phyloP scores from a whole-genome alignment of 92 coral and sea anemone genomes.

The Metridium senile region DNA sequence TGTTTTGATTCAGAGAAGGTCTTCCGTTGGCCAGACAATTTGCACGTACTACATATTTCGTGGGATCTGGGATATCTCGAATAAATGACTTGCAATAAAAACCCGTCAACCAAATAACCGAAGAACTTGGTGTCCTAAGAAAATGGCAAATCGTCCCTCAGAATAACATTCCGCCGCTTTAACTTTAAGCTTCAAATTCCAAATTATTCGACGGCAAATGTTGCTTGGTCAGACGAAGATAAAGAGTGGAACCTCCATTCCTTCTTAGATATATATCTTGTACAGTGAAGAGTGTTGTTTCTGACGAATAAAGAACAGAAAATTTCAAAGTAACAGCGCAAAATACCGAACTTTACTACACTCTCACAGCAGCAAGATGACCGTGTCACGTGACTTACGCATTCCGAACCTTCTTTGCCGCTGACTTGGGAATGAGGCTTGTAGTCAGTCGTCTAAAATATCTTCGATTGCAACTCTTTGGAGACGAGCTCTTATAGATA shows the following conservation, averaged over 20 bases:
- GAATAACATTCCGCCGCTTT: conserved; percentile 71
- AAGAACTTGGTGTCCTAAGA: conserved; percentile 19
- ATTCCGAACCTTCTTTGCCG: conserved; percentile 71
- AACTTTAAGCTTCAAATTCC: conserved; percentile 46
- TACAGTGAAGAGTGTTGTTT: conserved; percentile 32
- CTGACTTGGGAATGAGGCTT: conserved; percentile 71
- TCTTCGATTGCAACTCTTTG: background rate
- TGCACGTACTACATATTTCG: conserved; percentile 21
- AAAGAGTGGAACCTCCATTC: conserved; percentile 19
- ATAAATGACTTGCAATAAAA: background rate
- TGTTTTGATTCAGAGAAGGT: conserved; percentile 32
- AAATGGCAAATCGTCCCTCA: conserved; percentile 49
- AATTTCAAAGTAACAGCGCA: conserved; percentile 38
- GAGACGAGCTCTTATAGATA: background rate
- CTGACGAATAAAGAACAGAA: conserved; percentile 44
- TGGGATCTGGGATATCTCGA: conserved; percentile 12
- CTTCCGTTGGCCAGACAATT: conserved; percentile 38
- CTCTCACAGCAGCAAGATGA: conserved; percentile 40
- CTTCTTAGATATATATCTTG: conserved; percentile 33
- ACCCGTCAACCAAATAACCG: conserved; percentile 17
- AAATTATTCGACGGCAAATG: conserved; percentile 39
- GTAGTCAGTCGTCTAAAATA: background rate
- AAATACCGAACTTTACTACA: conserved; percentile 23
- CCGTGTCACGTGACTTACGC: conserved; percentile 67
- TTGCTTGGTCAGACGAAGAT: conserved; percentile 36